A percentile compares a stretch with the other conserved stretches of the same genome.
phyloP scores from a whole-genome alignment of 2,888 invertebrate genomes.

The Odontocerum albicorne region DNA sequence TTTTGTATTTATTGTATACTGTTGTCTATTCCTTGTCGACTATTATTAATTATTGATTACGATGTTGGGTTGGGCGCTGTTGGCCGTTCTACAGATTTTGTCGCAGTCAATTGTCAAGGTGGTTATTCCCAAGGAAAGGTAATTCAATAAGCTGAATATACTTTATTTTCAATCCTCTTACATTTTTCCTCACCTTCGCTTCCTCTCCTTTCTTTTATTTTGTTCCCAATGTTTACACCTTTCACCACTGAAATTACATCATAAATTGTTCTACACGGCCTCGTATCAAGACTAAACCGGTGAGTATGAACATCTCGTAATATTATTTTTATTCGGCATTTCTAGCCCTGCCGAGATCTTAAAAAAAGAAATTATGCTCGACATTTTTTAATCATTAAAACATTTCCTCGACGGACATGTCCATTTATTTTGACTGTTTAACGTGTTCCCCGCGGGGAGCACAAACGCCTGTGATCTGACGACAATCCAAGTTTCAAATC shows the following conservation, averaged over 20 bases:
- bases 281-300: not conserved
- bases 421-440: too few species aligned
- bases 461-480: too few species aligned
- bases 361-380: too few species aligned
- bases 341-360: not conserved
- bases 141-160: constrained; percentile 40
- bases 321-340: not conserved
- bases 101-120: constrained; percentile 94
- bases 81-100: constrained; percentile 68
- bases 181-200: not conserved
- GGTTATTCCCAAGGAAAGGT: constrained; percentile 97
- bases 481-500: too few species aligned
- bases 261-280: not conserved
- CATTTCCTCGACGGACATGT: too few species aligned
- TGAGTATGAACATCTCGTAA: constrained; percentile 7
- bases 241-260: not conserved
- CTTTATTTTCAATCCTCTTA: not conserved
- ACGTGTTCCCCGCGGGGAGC: too few species aligned
- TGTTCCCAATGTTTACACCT: constrained; percentile 1
- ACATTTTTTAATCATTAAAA: too few species aligned
- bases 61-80: constrained; percentile 34
- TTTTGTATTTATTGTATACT: too few species aligned
- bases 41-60: constrained; percentile 34
- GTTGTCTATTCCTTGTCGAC: too few species aligned
- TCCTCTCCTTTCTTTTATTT: constrained; percentile 9